Percentiles rank a stretch among this genome's conserved stretches.
Evolutionary conservation across 2,888 invertebrate species (phyloP).

Genomic region (Sarcophaga carnaria): DNA sequence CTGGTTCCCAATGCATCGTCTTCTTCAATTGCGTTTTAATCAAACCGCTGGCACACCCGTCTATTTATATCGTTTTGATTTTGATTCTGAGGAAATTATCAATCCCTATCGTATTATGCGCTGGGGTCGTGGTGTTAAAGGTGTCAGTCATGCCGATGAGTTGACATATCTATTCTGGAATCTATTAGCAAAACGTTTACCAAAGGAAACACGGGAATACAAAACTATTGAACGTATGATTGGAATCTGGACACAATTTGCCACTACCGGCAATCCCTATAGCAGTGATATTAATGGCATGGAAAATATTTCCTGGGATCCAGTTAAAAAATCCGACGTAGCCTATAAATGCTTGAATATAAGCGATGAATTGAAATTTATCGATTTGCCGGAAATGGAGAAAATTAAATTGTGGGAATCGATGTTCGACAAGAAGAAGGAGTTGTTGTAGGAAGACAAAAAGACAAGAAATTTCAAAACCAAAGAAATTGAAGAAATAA

Average conservation of each 20-base stretch:
- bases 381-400: slow-evolving; percentile 78
- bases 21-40: slow-evolving; percentile 76
- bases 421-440: slow-evolving; percentile 74
- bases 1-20: slow-evolving; percentile 76
- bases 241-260: slow-evolving; percentile 79
- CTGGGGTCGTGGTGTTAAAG: slow-evolving; percentile 77
- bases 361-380: slow-evolving; percentile 75
- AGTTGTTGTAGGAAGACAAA: slow-evolving; percentile 71
- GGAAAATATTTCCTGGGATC: slow-evolving; percentile 76
- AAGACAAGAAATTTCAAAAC: slow-evolving; percentile 35
- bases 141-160: slow-evolving; percentile 80
- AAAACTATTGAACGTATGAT: slow-evolving; percentile 78
- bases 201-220: slow-evolving; percentile 77
- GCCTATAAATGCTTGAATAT: slow-evolving; percentile 79
- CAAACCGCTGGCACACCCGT: slow-evolving; percentile 77
- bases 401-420: slow-evolving; percentile 78
- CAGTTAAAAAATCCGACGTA: slow-evolving; percentile 74
- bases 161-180: slow-evolving; percentile 78
- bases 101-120: slow-evolving; percentile 77
- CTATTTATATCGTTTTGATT: slow-evolving; percentile 80
- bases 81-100: slow-evolving; percentile 78
- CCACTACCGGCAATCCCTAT: slow-evolving; percentile 78
- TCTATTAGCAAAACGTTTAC: slow-evolving; percentile 72
- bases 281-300: slow-evolving; percentile 75
- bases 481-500: slow-evolving; percentile 60